phyloP scores from a whole-genome alignment of 1,140 invertebrate genomes.

The Ladona fulva region DNA sequence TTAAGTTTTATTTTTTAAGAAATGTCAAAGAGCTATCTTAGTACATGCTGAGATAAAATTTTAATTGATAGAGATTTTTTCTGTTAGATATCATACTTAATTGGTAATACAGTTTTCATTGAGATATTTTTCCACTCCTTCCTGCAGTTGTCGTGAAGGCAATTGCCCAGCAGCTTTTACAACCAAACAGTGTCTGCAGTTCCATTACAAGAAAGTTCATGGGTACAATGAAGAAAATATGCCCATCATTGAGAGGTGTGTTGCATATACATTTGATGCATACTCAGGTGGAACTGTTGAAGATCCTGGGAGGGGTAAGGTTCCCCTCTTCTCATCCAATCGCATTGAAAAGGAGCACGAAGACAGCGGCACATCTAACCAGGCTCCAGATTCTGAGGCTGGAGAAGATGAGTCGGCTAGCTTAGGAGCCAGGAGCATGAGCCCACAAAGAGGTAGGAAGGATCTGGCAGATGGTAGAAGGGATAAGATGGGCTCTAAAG shows the following conservation, averaged over 20 bases:
- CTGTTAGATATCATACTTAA: too few species aligned
- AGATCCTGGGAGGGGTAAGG: slow-evolving; percentile 29
- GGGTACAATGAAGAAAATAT: slow-evolving; percentile 59
- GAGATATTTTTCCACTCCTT: background rate
- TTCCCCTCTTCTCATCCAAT: slow-evolving; percentile 22
- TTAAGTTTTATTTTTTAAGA: too few species aligned
- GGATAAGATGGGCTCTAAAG: background rate
- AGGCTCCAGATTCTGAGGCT: slow-evolving; percentile 24
- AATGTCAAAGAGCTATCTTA: too few species aligned
- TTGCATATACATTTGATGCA: slow-evolving; percentile 66
- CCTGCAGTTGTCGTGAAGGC: slow-evolving; percentile 51
- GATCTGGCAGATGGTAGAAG: background rate
- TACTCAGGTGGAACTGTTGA: slow-evolving; percentile 51
- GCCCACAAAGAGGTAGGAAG: background rate
- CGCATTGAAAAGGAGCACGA: slow-evolving; percentile 27
- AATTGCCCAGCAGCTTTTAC: slow-evolving; percentile 62
- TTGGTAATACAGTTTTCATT: background rate
- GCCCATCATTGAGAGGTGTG: slow-evolving; percentile 62
- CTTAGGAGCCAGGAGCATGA: background rate
- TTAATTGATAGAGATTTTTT: too few species aligned
- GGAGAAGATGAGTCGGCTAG: background rate
- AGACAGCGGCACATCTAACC: slow-evolving; percentile 23
- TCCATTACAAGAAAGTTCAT: slow-evolving; percentile 69
- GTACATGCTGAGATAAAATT: too few species aligned
- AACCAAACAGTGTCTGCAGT: slow-evolving; percentile 68